Base-by-base conservation (phyloP, 2,797 vertebrate genomes). In the Poecilia velifera region DNA sequence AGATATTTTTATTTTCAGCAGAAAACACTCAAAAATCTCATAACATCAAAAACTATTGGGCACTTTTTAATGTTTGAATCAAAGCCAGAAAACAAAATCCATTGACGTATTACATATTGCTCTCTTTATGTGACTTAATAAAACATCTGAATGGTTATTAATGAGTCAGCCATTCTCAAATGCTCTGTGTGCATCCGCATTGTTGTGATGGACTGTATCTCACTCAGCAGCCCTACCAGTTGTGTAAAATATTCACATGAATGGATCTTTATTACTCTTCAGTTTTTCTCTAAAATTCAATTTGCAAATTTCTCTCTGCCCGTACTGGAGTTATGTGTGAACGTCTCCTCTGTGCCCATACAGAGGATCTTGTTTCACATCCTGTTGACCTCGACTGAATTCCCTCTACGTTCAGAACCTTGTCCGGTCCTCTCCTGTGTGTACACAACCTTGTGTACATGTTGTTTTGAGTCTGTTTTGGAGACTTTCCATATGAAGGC, bases 341-440 rank as follows among this genome's bases (percentile, higher is more conserved):
- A 55, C 4, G 72, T 70, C 57, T 84, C 78, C 53, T 84, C 47
- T 77, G n/a, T 68, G 76, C 64, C 55, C 51, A 1, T 76, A 64
- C 39, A 28, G 51, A 86, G 86, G 87, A 87, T 82, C 85, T 85
- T 78, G 78, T 75, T 76, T 91, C 85, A 89, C 62, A 90, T 93
- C 91, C 92, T 93, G 91, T 92, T 91, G 89, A 92, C 88, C 3
- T 3, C 77, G 76, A n/a, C 76, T 62, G 72, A 86, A 83, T 82
- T 89, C 87, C 85, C 84, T 71, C 22, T 31, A 5, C 73, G 76
- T 73, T 72, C 72, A 88, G 18, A 76, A 34, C 47, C 28, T 36
- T 64, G 51, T 88, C 87, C 84, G 74, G 79, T 66, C 70, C 77
- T 74, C n/a, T 57, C 46, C 49, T 82, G 28, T 16, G 18, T 74